These are phyloP conservation scores for Hyalella azteca DNA, from an alignment of 2,888 invertebrate genomes.

Conservation along the genomic window DNA sequence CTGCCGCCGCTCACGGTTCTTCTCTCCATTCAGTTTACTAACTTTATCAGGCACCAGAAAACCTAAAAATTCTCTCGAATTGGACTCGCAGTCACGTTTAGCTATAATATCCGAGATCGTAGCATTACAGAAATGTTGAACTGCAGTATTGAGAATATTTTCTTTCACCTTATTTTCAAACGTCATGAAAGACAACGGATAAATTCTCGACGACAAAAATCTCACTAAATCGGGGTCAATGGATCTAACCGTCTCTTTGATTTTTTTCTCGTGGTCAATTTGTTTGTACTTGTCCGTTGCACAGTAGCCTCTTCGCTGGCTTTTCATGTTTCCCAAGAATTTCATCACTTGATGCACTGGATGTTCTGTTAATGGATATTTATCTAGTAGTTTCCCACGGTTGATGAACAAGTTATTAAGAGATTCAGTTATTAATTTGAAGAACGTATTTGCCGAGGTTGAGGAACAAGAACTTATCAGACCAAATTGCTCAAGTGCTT, in stretches of 20 bases:
- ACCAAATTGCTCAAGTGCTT: background rate
- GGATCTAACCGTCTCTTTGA: background rate
- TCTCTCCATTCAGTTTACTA: background rate
- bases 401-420: background rate
- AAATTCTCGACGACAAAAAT: background rate
- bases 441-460: background rate
- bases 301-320: background rate
- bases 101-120: no score
- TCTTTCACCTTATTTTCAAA: no score
- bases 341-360: background rate
- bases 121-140: background rate
- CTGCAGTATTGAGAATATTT: background rate
- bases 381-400: no score
- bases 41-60: background rate
- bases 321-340: background rate
- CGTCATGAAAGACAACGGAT: background rate
- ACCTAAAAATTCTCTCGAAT: background rate
- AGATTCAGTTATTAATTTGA: background rate
- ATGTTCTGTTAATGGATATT: background rate
- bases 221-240: conserved; percentile 8
- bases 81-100: background rate
- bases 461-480: background rate
- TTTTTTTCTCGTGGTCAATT: background rate
- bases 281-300: background rate
- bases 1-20: background rate